Base-by-base conservation (phyloP, 2,797 vertebrate species). In the Cyclura pinguis region DNA sequence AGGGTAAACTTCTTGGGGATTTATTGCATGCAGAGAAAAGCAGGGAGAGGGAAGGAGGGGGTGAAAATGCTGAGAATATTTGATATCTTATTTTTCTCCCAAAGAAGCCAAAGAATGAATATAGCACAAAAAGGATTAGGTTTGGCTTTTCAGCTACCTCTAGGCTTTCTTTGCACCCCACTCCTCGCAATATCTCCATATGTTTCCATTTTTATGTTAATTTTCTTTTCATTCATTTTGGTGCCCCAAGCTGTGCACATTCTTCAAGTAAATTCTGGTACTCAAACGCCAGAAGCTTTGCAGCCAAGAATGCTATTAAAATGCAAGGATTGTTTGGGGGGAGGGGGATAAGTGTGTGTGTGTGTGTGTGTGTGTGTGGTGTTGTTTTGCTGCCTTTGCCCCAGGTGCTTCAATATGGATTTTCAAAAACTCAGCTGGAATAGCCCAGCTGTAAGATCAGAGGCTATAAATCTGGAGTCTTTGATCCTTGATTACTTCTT, bases 151-250 rank as follows among this genome's bases (percentile, higher is more conserved):
- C 86, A 42, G 32, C 80, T 87, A 64, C 74, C 80, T 87, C 73
- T 27, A 57, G 59, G 80, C 89, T 83, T 47, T 73, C 72, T 57
- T 47, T 47, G 47, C 47, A 5, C 62, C 24, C 9, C 52, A 10
- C 29, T 69, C 29, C 10, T 69, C 67, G 13, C 80, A 72, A 87
- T 73, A 77, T 87, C 90, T 91, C 90, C 90, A 88, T 84, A 88
- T 88, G 90, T 88, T 87, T 91, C 88, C 90, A 91, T 91, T 91
- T 91, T 91, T 88, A 91, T 91, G 90, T 32, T 87, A 91, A 91
- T 91, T 91, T 84, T 64, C 90, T 88, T 91, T 88, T 84, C 90
- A 87, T 91, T 87, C 86, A 67, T 91, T 77, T 80, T n/a, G 62
- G n/a, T 78, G 90, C 90, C 62, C 74, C 90, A 88, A 91, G 90